Percentiles rank a stretch among this genome's conserved stretches.
These are phyloP conservation scores for Beris morrisii DNA, from an alignment of 2,888 invertebrate genomes.

Conservation along the genomic window DNA sequence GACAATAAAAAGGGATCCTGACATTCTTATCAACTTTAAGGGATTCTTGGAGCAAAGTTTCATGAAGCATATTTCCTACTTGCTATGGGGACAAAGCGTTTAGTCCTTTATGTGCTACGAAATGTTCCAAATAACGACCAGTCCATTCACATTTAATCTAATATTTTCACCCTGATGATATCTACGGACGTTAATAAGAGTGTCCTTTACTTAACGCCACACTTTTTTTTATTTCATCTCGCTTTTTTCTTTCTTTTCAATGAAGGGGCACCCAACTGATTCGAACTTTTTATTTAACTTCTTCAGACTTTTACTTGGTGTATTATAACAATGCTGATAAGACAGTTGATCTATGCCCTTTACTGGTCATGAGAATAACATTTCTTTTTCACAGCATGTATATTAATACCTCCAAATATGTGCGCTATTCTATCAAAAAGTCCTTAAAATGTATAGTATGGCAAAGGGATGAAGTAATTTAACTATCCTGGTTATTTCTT, in stretches of 20 bases:
- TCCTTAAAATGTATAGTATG: too few species aligned
- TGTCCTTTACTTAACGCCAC: conserved; percentile 21
- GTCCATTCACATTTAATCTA: conserved; percentile 39
- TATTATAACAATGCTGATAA: conserved; percentile 6
- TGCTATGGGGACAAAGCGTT: conserved; percentile 15
- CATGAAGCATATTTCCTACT: conserved; percentile 36
- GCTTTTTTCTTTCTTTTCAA: conserved; percentile 5
- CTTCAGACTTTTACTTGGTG: conserved; percentile 15
- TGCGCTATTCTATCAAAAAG: too few species aligned
- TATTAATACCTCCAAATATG: too few species aligned
- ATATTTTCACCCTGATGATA: conserved; percentile 37
- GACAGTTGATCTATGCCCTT: neutral
- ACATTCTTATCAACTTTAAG: conserved; percentile 35
- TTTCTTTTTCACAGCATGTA: too few species aligned
- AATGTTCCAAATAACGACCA: conserved; percentile 24
- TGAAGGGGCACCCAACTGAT: conserved; percentile 27
- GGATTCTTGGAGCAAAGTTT: conserved; percentile 26
- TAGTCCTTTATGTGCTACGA: conserved; percentile 10
- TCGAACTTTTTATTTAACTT: conserved; percentile 11
- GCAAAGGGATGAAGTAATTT: too few species aligned
- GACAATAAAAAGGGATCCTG: conserved; percentile 38
- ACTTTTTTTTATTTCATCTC: conserved; percentile 16
- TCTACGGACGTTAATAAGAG: conserved; percentile 34
- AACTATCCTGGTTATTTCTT: too few species aligned
- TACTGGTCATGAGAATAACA: too few species aligned